These are phyloP conservation scores for Strigamia transsilvanica DNA, from an alignment of 2,888 invertebrate species.

Conservation along the genomic window DNA sequence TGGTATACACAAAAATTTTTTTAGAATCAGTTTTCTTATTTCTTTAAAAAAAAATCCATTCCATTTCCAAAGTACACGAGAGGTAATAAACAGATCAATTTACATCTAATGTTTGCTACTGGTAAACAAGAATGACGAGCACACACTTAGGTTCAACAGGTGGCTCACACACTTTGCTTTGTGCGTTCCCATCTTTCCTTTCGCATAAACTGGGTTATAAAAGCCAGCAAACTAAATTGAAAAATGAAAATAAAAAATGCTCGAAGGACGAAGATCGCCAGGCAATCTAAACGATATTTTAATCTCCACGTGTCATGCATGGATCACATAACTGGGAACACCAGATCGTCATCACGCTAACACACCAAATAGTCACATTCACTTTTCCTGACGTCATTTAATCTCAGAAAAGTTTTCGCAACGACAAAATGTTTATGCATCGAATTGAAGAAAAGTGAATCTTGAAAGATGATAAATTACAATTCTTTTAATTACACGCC, in stretches of 20 bases:
- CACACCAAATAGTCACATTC: not conserved
- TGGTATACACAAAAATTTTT: not conserved
- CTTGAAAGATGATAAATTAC: not conserved
- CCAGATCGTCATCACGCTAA: not conserved
- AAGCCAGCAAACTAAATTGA: not conserved
- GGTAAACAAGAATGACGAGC: not conserved
- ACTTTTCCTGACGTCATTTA: not conserved
- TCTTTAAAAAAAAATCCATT: not conserved
- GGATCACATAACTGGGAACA: not conserved
- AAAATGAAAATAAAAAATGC: not conserved
- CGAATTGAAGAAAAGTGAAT: not conserved
- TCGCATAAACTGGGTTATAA: not conserved
- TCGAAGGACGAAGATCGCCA: conserved; percentile 9
- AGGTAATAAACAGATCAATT: not conserved
- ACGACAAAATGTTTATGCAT: not conserved
- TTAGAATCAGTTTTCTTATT: too few species aligned
- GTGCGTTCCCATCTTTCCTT: not conserved
- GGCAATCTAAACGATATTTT: not conserved
- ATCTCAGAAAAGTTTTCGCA: not conserved
- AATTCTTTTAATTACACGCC: not conserved
- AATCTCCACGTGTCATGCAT: not conserved
- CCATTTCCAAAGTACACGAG: not conserved
- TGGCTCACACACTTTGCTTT: conserved; percentile 13
- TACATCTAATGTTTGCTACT: conserved; percentile 11
- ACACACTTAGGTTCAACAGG: not conserved